phyloP scores from a whole-genome alignment of 1,140 invertebrate genomes.

The Panagrolaimus sp. region DNA sequence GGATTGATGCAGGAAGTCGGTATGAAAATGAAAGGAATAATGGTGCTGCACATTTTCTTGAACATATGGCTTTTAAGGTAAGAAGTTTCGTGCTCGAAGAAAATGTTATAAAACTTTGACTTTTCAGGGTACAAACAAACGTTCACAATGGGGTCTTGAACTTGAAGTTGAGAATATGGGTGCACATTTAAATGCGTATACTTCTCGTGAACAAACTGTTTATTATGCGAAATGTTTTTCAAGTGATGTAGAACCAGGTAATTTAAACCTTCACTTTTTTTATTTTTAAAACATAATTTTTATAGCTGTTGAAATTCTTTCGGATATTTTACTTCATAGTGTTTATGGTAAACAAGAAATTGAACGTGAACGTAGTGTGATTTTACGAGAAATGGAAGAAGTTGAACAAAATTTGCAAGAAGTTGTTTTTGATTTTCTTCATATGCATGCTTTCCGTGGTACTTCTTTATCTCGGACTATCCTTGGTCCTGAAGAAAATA shows the following conservation, averaged over 20 bases:
- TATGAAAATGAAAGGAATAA: constrained; percentile 91
- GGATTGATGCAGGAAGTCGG: constrained; percentile 97
- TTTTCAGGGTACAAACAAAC: constrained; percentile 79
- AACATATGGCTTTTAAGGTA: constrained; percentile 99
- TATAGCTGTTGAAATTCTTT: constrained; percentile 83
- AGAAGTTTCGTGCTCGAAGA: background rate
- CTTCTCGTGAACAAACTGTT: constrained; percentile 95
- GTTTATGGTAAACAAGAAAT: constrained; percentile 84
- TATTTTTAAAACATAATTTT: constrained; percentile 22
- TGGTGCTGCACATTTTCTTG: constrained; percentile 98
- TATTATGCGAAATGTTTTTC: constrained; percentile 97
- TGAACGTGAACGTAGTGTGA: constrained; percentile 91
- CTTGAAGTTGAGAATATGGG: constrained; percentile 98
- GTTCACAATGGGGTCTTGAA: constrained; percentile 88
- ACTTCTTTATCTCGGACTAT: constrained; percentile 93
- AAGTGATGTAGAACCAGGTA: constrained; percentile 75
- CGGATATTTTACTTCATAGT: constrained; percentile 95
- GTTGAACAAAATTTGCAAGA: constrained; percentile 98
- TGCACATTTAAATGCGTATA: constrained; percentile 97
- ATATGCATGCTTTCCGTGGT: constrained; percentile 87
- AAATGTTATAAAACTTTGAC: constrained; percentile 12
- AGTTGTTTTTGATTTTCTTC: constrained; percentile 97
- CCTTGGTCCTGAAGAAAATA: constrained; percentile 92
- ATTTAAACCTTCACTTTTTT: constrained; percentile 22
- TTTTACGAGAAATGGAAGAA: constrained; percentile 97